phyloP scores from a whole-genome alignment of 2,797 vertebrate species.

The Nothura maculosa region DNA sequence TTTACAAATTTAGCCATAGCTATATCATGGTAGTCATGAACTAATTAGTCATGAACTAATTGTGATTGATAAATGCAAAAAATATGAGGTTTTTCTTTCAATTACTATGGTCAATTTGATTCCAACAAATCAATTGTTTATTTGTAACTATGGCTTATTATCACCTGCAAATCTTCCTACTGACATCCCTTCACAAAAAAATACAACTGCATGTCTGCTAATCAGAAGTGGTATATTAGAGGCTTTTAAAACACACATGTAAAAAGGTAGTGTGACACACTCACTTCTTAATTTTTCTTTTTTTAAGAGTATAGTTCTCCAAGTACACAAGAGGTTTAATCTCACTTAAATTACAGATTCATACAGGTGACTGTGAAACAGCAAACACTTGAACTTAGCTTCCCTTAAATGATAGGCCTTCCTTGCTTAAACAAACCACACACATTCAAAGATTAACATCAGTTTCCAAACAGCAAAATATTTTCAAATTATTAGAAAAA shows the following conservation, averaged over 20 bases:
- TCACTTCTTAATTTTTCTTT: not conserved
- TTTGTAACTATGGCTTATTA: not conserved
- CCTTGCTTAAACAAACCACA: not conserved
- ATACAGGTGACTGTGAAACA: not conserved
- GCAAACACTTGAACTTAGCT: not conserved
- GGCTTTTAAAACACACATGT: not conserved
- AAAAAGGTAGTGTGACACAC: not conserved
- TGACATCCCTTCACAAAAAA: not conserved
- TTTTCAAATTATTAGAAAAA: not conserved
- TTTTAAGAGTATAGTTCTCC: not conserved
- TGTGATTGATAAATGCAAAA: not conserved
- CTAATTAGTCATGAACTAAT: fast-evolving
- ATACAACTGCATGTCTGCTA: not conserved
- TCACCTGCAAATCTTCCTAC: not conserved
- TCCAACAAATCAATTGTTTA: not conserved
- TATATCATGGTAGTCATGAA: not conserved
- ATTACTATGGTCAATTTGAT: not conserved
- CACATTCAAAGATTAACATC: not conserved
- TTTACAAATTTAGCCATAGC: not conserved
- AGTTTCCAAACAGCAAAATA: not conserved
- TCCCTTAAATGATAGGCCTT: not conserved
- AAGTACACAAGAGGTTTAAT: not conserved
- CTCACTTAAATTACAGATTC: too few relatives aligned
- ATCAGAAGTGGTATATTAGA: not conserved
- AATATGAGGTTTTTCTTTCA: not conserved